These are phyloP conservation scores for Daktulosphaira vitifoliae DNA, from an alignment of 1,140 invertebrate genomes.

Conservation along the genomic window DNA sequence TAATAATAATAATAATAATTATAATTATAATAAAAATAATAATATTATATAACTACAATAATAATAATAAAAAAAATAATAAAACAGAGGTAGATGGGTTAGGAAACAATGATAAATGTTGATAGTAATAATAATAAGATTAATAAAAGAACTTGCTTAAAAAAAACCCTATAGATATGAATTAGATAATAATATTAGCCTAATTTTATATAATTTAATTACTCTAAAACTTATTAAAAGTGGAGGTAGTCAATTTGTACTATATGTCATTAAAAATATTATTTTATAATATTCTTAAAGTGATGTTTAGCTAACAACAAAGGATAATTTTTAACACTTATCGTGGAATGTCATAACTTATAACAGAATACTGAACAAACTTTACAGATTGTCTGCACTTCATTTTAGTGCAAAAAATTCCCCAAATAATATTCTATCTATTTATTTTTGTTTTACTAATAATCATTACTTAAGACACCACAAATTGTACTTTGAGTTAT, in stretches of 20 bases:
- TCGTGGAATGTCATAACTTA: slow-evolving; percentile 26
- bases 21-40: neutral
- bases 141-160: slow-evolving; percentile 21
- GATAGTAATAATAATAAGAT: neutral
- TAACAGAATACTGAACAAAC: slow-evolving; percentile 31
- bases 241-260: slow-evolving; percentile 32
- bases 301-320: slow-evolving; percentile 21
- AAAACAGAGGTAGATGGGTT: slow-evolving; percentile 25
- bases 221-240: slow-evolving; percentile 24
- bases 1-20: slow-evolving; percentile 14
- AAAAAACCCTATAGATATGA: slow-evolving; percentile 25
- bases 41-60: neutral
- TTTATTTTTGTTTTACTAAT: slow-evolving; percentile 8
- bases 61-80: no score
- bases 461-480: slow-evolving; percentile 32
- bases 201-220: slow-evolving; percentile 25
- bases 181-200: slow-evolving; percentile 33
- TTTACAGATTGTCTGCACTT: slow-evolving; percentile 27
- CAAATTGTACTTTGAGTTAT: slow-evolving; percentile 32
- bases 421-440: slow-evolving; percentile 16
- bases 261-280: slow-evolving; percentile 31
- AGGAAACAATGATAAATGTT: slow-evolving; percentile 18
- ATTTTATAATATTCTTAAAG: slow-evolving; percentile 21
- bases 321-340: neutral
- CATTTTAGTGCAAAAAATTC: slow-evolving; percentile 31